These are phyloP conservation scores for Macrosiphum euphorbiae DNA, from an alignment of 2,888 invertebrate species.

Conservation along the genomic window DNA sequence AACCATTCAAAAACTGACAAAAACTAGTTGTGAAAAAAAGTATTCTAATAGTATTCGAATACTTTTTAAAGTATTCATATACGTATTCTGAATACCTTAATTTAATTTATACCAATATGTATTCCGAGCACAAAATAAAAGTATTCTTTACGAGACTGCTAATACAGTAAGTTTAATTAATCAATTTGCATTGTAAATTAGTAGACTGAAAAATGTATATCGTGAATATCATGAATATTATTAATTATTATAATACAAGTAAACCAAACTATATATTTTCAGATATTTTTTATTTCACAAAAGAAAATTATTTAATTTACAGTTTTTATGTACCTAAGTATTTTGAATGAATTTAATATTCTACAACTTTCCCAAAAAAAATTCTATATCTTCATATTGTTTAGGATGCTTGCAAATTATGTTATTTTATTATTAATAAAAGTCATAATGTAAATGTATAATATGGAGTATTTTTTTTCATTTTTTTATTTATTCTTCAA, in stretches of 20 bases:
- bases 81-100: too few relatives aligned
- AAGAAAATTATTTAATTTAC: neutral
- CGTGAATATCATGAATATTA: neutral
- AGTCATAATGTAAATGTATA: neutral
- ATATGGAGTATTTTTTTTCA: too few relatives aligned
- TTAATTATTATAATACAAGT: neutral
- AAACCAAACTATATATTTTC: neutral
- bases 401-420: neutral
- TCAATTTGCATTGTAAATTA: neutral
- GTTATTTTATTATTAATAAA: neutral
- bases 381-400: neutral
- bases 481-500: too few relatives aligned
- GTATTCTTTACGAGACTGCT: too few relatives aligned
- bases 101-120: too few relatives aligned
- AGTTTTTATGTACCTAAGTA: neutral
- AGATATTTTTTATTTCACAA: neutral
- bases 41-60: too few relatives aligned
- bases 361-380: neutral
- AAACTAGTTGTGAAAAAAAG: too few relatives aligned
- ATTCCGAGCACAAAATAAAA: too few relatives aligned
- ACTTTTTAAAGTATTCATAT: too few relatives aligned
- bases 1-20: too few relatives aligned
- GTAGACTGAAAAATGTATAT: neutral
- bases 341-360: neutral
- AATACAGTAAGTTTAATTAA: too few relatives aligned